Base-by-base conservation (phyloP, 64 coral and sea anemone species). In the Cladopsammia gracilis region DNA sequence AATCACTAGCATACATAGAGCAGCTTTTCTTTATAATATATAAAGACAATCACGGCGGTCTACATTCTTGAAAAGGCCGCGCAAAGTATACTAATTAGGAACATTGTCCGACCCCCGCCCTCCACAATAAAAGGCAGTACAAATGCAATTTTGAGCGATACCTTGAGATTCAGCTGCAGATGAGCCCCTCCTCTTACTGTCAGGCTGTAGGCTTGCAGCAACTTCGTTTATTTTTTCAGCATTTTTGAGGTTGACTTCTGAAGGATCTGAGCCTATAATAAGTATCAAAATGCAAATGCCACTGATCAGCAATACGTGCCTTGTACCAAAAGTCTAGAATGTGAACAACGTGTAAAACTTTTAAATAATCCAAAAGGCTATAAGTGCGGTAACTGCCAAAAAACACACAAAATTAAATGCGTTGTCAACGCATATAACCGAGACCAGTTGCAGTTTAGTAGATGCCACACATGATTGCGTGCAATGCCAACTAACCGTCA, bases 21-120 rank as follows among this genome's bases (percentile, higher is more conserved):
- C 62, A 64, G 62, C n/a, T 64, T 20, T 16, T 14, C 16, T 19
- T 64, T 64, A 64, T 19, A 64, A 64, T 64, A 64, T 64, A 14
- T 64, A 64, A 64, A 64, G 62, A 64, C 62, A 64, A 64, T 64
- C 12, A 64, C 62, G 62, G 62, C 62, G n/a, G 62, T 64, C 62
- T 64, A 64, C 62, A 64, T 16, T 64, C n/a, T 10, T 64, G n/a
- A 64, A 64, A 64, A 64, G 62, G 62, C 20, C 26, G 66, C 23
- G n/a, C 66, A n/a, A 69, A 69, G 66, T 69, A 69, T 25, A 69
- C 26, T 69, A 34, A 34, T 34, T 25, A n/a, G 26, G 66, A 69
- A 69, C 66, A 69, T 69, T 69, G 66, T 69, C 66, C 26, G 23
- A 69, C 66, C 62, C n/a, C 62, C 62, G n/a, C 66, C 66, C 66